Evolutionary conservation across 2,113 vertebrate genomes (phyloP).

Genomic region (Panthera tigris): DNA sequence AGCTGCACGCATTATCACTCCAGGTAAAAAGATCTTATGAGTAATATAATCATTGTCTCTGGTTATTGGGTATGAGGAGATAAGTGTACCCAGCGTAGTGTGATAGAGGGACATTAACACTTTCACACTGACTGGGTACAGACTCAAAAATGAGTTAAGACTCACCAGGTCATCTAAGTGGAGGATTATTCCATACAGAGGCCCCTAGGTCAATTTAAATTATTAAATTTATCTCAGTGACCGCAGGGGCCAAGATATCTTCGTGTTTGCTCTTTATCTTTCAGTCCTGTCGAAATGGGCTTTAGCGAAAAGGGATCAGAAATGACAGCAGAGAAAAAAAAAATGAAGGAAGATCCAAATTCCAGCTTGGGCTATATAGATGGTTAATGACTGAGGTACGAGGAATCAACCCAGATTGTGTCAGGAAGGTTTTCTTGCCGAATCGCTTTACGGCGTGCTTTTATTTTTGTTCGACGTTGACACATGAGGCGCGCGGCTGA

Average conservation of each 20-base stretch:
- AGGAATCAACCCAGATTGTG: slow-evolving; percentile 60
- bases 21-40: slow-evolving; percentile 87
- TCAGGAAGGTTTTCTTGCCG: slow-evolving; percentile 60
- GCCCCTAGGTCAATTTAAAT: slow-evolving; percentile 86
- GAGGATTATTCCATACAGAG: slow-evolving; percentile 79
- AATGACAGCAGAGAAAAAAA: background rate
- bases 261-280: slow-evolving; percentile 78
- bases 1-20: slow-evolving; percentile 84
- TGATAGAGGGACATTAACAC: slow-evolving; percentile 76
- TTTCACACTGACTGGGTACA: slow-evolving; percentile 76
- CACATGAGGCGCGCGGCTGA: slow-evolving; percentile 39
- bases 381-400: slow-evolving; percentile 59
- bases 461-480: background rate
- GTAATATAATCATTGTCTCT: slow-evolving; percentile 88
- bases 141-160: slow-evolving; percentile 79
- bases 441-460: slow-evolving; percentile 2
- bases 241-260: slow-evolving; percentile 74
- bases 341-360: background rate
- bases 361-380: slow-evolving; percentile 6
- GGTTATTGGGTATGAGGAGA: slow-evolving; percentile 83
- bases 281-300: slow-evolving; percentile 56
- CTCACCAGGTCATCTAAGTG: slow-evolving; percentile 80
- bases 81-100: slow-evolving; percentile 77
- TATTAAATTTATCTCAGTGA: slow-evolving; percentile 85
- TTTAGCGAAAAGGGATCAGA: background rate